Conservation (phyloP, 2,888 invertebrate species). For the Lamproptera curius region DNA sequence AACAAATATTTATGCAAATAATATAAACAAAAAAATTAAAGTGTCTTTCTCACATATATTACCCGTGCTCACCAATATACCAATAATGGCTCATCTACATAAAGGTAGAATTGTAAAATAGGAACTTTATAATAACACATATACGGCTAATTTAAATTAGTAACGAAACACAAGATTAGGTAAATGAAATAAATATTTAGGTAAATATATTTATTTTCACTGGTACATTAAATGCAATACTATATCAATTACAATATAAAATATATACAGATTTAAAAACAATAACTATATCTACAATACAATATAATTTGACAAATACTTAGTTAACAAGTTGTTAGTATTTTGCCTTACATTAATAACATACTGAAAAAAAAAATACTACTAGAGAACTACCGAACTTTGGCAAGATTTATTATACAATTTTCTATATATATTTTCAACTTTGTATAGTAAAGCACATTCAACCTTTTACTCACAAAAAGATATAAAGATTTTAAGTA, state of each 20-base stretch:
- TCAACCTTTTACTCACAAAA: too few relatives aligned
- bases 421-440: too few relatives aligned
- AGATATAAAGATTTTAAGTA: too few relatives aligned
- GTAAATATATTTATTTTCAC: not conserved
- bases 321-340: not conserved
- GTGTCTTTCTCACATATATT: too few relatives aligned
- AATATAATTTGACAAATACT: not conserved
- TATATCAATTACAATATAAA: not conserved
- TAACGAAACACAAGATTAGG: not conserved
- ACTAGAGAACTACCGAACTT: not conserved
- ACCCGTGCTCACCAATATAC: too few relatives aligned
- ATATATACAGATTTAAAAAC: not conserved
- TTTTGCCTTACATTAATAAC: not conserved
- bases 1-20: too few relatives aligned
- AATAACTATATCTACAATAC: not conserved
- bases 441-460: too few relatives aligned
- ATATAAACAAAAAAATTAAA: too few relatives aligned
- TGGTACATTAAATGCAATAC: not conserved
- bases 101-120: not conserved
- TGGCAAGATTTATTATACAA: not conserved
- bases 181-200: slow-evolving; percentile 2
- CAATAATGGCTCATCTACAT: too few relatives aligned
- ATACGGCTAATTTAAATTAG: not conserved
- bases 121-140: not conserved
- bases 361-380: not conserved